A percentile compares a stretch with the other conserved stretches of the same genome.
Conservation (phyloP, 2,113 vertebrate species). For the Podarcis muralis region DNA sequence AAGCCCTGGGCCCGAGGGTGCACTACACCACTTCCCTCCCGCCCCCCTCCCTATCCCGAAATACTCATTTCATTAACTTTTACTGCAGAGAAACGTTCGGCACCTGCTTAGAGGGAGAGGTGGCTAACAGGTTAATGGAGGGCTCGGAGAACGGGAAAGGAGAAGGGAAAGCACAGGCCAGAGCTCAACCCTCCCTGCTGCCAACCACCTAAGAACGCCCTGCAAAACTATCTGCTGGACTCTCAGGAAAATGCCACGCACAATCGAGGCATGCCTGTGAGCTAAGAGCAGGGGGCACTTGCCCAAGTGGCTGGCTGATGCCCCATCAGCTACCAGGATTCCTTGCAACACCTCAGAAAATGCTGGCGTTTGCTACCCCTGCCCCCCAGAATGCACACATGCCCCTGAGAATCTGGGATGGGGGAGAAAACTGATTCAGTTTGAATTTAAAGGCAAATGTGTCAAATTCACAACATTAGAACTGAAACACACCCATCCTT, state of each 20-base stretch:
- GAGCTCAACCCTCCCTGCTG: too few relatives aligned
- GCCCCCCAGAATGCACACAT: neutral
- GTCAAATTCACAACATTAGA: too few relatives aligned
- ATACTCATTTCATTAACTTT: slow-evolving; percentile 72
- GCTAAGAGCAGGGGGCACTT: neutral
- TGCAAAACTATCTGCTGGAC: too few relatives aligned
- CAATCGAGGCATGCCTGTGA: too few relatives aligned
- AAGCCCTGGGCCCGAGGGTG: slow-evolving; percentile 86
- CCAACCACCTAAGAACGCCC: too few relatives aligned
- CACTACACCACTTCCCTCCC: slow-evolving; percentile 76
- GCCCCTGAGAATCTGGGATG: too few relatives aligned
- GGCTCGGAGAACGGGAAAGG: neutral
- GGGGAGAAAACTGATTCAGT: too few relatives aligned
- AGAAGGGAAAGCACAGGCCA: neutral
- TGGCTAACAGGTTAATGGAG: slow-evolving; percentile 57
- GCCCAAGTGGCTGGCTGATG: neutral
- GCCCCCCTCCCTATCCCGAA: slow-evolving; percentile 58
- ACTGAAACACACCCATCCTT: too few relatives aligned
- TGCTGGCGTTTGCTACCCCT: neutral
- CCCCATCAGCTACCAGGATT: neutral
- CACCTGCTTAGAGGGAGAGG: slow-evolving; percentile 48
- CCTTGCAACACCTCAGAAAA: neutral
- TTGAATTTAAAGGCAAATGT: too few relatives aligned
- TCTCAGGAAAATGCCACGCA: too few relatives aligned
- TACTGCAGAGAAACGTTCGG: slow-evolving; percentile 35